Conservation (phyloP, 2,888 invertebrate genomes). For the Chorisops tibialis region DNA sequence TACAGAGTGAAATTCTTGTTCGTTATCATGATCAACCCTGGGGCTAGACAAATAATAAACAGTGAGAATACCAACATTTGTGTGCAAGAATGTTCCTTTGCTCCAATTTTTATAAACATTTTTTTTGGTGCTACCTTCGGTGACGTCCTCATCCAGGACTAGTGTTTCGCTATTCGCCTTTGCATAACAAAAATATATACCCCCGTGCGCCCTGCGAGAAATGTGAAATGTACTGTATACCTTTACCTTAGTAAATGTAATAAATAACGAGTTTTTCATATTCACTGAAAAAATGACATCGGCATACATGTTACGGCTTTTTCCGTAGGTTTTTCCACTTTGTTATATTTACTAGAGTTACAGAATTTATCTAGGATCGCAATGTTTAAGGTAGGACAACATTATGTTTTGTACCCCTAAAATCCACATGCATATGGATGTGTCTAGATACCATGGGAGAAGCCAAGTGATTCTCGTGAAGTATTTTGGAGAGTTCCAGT, state of each 20-base stretch:
- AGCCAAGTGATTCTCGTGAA: too few relatives aligned
- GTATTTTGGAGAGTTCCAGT: too few relatives aligned
- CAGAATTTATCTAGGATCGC: not conserved
- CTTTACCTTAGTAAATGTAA: not conserved
- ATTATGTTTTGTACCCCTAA: slow-evolving; percentile 7
- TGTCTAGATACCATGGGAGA: too few relatives aligned
- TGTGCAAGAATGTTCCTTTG: not conserved
- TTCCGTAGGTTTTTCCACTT: not conserved
- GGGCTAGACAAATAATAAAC: slow-evolving; percentile 12
- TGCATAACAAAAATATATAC: not conserved
- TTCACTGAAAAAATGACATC: slow-evolving; percentile 3
- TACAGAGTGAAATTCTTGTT: slow-evolving; percentile 1
- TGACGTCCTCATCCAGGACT: not conserved
- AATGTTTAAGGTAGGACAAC: not conserved
- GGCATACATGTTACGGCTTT: not conserved
- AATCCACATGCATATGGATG: not conserved
- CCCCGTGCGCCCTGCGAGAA: not conserved
- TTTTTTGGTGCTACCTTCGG: too few relatives aligned
- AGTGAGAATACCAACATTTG: not conserved
- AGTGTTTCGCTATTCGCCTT: not conserved
- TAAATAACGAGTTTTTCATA: slow-evolving; percentile 12
- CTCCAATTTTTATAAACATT: not conserved
- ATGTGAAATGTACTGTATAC: not conserved
- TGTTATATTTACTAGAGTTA: not conserved
- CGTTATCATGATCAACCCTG: slow-evolving; percentile 14